phyloP scores from a whole-genome alignment of 2,113 vertebrate genomes.

The Nyctereutes procyonoides region DNA sequence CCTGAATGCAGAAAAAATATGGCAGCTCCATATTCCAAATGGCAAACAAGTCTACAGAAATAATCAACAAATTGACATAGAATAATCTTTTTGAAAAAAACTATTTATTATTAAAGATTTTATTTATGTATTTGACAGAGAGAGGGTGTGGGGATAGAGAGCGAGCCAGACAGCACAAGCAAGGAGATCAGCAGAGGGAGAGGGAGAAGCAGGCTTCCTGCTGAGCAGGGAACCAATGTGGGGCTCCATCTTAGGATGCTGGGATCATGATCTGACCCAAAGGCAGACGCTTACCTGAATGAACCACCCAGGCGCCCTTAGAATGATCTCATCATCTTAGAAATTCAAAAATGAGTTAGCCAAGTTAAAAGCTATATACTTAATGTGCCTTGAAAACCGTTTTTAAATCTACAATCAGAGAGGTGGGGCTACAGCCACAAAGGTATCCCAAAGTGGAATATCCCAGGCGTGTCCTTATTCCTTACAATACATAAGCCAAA shows the following conservation, averaged over 20 bases:
- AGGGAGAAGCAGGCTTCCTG: too few species aligned
- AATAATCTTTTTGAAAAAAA: neutral
- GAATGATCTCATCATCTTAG: neutral
- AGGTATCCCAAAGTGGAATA: neutral
- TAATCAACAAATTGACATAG: neutral
- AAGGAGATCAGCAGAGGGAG: too few species aligned
- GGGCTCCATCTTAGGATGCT: too few species aligned
- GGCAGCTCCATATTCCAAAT: neutral
- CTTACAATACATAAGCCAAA: neutral
- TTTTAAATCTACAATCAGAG: constrained; percentile 5
- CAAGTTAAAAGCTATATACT: neutral
- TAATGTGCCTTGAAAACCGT: neutral
- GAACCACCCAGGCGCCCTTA: neutral
- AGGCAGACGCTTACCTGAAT: too few species aligned
- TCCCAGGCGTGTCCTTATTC: neutral
- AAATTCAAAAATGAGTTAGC: neutral
- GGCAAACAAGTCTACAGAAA: constrained; percentile 8
- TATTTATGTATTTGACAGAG: too few species aligned
- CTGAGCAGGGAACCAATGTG: too few species aligned
- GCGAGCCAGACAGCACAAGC: too few species aligned
- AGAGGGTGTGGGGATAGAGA: too few species aligned
- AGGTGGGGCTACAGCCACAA: neutral
- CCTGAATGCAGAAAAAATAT: neutral
- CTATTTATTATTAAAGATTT: too few species aligned
- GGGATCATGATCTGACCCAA: too few species aligned